These are phyloP conservation scores for Pangasianodon gigas DNA, from an alignment of 2,113 vertebrate genomes.

Conservation along the genomic window DNA sequence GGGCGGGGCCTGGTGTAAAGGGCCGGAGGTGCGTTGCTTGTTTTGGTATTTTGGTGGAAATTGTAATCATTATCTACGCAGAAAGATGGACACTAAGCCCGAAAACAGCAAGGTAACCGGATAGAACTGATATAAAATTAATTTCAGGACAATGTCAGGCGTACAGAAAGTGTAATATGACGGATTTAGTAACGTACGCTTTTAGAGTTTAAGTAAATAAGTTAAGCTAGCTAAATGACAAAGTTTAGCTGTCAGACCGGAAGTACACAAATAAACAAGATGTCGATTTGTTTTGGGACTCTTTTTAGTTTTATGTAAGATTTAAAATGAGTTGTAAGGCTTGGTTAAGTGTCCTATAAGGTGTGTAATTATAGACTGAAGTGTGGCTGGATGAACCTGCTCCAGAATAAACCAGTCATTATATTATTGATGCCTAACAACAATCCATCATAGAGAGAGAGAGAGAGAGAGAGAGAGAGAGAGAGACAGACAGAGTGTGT, in stretches of 20 bases:
- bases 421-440: neutral
- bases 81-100: neutral
- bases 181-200: neutral
- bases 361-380: neutral
- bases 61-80: neutral
- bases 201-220: neutral
- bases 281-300: neutral
- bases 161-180: too few species aligned
- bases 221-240: neutral
- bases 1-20: constrained; percentile 4
- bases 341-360: neutral
- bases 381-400: neutral
- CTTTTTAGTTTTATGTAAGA: neutral
- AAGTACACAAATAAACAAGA: neutral
- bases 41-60: neutral
- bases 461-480: too few species aligned
- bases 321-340: neutral
- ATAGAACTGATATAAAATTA: constrained; percentile 61
- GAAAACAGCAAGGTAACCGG: constrained; percentile 5
- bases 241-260: neutral
- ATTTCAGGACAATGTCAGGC: rapidly evolving
- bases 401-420: neutral
- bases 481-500: too few species aligned
- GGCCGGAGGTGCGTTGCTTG: neutral
- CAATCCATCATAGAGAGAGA: neutral